A percentile compares a stretch with the other conserved stretches of the same genome.
These are phyloP conservation scores for Podabrus alpinus DNA, from an alignment of 2,888 invertebrate genomes.

Conservation along the genomic window DNA sequence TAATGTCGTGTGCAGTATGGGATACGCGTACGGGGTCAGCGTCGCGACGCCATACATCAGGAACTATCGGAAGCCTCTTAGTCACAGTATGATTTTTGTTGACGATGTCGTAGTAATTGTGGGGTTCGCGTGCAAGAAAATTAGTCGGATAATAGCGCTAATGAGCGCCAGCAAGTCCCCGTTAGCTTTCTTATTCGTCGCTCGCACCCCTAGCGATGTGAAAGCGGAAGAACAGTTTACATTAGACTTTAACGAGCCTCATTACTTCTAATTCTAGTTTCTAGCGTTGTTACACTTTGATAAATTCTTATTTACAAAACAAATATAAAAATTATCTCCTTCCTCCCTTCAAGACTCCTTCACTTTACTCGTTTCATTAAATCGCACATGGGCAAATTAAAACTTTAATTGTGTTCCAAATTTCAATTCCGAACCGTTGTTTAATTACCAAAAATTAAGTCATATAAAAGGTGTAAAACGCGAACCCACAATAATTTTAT, in stretches of 20 bases:
- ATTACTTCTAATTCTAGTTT: conserved; percentile 31
- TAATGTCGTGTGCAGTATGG: conserved; percentile 23
- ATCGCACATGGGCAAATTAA: background rate
- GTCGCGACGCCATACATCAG: conserved; percentile 2
- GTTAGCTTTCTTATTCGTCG: conserved; percentile 24
- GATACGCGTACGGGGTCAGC: conserved; percentile 18
- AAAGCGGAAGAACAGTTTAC: conserved; percentile 26
- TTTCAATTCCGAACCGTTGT: background rate
- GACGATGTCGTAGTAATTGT: conserved; percentile 30
- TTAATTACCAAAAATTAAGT: background rate
- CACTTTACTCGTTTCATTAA: background rate
- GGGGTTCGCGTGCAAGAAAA: conserved; percentile 30
- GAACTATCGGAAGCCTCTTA: conserved; percentile 7
- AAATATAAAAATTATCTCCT: background rate
- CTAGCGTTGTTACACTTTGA: conserved; percentile 19
- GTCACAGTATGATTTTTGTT: conserved; percentile 21
- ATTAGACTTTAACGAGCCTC: conserved; percentile 23
- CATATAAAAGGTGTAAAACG: background rate
- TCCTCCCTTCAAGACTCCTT: background rate
- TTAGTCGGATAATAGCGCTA: conserved; percentile 34
- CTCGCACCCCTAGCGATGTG: conserved; percentile 11
- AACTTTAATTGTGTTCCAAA: background rate
- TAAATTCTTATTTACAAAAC: conserved; percentile 15
- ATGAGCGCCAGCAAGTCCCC: conserved; percentile 25
- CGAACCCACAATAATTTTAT: background rate